phyloP scores from a whole-genome alignment of 2,888 invertebrate species.

The Amphiduros pacificus region DNA sequence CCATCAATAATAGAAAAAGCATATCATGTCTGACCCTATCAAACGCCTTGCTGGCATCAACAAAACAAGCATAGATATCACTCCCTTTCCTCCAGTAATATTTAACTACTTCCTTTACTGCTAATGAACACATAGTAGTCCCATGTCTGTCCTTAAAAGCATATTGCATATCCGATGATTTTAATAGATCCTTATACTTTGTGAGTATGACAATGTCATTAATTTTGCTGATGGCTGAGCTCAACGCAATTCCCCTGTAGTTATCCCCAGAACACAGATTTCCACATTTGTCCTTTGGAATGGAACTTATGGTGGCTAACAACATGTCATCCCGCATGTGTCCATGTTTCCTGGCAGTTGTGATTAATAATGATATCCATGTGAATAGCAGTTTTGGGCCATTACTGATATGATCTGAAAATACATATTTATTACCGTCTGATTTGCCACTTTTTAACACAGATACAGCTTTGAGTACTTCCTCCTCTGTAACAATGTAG shows the following conservation, averaged over 20 bases:
- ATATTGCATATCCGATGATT: background rate
- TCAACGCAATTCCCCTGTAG: background rate
- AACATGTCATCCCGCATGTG: background rate
- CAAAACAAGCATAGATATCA: background rate
- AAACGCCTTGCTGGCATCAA: conserved; percentile 10
- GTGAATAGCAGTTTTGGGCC: background rate
- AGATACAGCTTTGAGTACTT: background rate
- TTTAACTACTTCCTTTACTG: background rate
- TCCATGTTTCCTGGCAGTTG: background rate
- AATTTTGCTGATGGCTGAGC: background rate
- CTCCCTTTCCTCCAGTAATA: background rate
- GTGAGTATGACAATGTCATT: conserved; percentile 6
- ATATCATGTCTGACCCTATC: background rate
- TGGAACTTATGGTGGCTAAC: background rate
- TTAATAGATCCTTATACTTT: background rate
- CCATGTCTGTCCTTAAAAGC: background rate
- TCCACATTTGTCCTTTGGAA: background rate
- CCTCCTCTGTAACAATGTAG: background rate
- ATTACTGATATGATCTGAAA: background rate
- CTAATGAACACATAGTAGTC: background rate
- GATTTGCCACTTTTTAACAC: background rate
- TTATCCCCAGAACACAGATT: background rate
- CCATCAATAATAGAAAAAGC: background rate
- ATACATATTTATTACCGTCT: background rate
- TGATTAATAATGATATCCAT: background rate